A percentile compares a stretch with the other conserved stretches of the same genome.
Conservation (phyloP, 2,888 invertebrate genomes). For the Hetaerina titia region DNA sequence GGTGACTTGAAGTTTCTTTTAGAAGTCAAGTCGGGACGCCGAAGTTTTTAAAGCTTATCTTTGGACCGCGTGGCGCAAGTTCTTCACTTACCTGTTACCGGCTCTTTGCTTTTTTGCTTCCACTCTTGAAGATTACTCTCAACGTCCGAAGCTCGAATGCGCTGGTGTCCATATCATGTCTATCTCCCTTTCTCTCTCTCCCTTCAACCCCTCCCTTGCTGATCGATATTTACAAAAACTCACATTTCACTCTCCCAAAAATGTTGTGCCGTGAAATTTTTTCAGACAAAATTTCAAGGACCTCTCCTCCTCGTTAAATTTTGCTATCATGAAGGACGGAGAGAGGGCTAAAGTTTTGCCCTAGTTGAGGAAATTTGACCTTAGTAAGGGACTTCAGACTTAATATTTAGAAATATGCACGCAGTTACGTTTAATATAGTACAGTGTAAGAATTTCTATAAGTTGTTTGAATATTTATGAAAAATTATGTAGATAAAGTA, state of each 20-base stretch:
- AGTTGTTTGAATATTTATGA: no score
- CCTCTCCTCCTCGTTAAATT: not conserved
- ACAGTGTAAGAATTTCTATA: no score
- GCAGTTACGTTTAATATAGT: no score
- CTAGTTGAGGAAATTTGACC: not conserved
- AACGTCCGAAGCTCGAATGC: not conserved
- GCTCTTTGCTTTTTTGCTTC: not conserved
- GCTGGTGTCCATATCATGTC: not conserved
- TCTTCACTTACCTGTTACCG: constrained; percentile 17
- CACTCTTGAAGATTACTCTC: not conserved
- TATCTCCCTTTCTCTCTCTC: not conserved
- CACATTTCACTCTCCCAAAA: not conserved
- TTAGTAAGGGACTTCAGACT: no score
- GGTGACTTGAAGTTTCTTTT: not conserved
- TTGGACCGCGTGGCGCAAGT: not conserved
- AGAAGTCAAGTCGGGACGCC: not conserved
- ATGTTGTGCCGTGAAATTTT: not conserved
- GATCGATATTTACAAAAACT: not conserved
- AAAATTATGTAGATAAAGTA: no score
- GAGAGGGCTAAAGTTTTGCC: not conserved
- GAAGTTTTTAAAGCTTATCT: not conserved
- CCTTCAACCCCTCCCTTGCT: no score
- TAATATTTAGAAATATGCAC: no score
- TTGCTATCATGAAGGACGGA: not conserved
- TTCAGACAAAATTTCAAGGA: not conserved